Conservation (phyloP, 2,113 vertebrate genomes). For the Bettongia penicillata region DNA sequence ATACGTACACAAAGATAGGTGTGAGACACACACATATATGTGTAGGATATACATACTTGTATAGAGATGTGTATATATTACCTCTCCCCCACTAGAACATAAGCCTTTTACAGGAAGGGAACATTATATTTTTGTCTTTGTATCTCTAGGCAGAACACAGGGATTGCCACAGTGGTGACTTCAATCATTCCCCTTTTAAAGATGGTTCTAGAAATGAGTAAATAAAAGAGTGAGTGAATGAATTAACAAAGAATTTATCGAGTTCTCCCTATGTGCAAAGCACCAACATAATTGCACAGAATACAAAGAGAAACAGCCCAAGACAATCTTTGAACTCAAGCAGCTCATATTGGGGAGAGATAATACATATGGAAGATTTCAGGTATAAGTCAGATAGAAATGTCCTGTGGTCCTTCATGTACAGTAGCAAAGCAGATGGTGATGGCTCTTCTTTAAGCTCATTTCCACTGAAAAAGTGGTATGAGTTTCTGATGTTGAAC, state of each 20-base stretch:
- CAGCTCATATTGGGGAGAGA: background rate
- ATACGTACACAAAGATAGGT: too few relatives aligned
- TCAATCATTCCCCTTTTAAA: too few relatives aligned
- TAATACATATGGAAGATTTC: background rate
- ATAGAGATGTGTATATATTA: background rate
- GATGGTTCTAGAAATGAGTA: background rate
- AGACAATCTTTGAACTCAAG: background rate
- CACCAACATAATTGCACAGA: background rate
- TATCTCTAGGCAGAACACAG: background rate
- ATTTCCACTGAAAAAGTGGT: background rate
- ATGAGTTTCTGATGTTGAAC: background rate
- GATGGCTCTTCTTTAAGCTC: background rate
- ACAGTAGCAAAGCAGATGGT: background rate
- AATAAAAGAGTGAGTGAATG: background rate
- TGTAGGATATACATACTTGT: background rate
- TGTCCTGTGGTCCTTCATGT: background rate
- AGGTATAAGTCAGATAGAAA: background rate
- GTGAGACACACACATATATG: too few relatives aligned
- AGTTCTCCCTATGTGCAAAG: background rate
- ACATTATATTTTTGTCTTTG: background rate
- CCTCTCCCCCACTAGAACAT: background rate
- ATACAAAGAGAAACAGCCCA: background rate
- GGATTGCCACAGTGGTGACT: background rate
- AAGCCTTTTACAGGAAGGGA: background rate
- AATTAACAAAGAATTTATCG: background rate